These are phyloP conservation scores for Corella eumyota DNA, from an alignment of 23 tunicate species.

Conservation along the genomic window DNA sequence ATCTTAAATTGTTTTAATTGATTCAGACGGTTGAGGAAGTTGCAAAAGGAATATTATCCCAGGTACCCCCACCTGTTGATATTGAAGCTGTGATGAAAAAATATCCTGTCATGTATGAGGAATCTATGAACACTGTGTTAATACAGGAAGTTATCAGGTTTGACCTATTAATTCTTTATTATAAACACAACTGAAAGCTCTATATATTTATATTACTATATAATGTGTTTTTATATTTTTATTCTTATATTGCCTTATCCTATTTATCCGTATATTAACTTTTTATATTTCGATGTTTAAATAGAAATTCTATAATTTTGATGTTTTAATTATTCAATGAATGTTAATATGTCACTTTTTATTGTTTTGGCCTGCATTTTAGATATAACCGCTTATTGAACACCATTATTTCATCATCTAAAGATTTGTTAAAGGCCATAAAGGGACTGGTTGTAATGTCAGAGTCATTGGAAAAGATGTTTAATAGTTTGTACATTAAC, in stretches of 20 bases:
- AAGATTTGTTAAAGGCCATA: conserved; percentile 89
- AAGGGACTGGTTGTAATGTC: conserved; percentile 99
- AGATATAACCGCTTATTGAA: conserved; percentile 82
- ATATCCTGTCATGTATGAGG: conserved; percentile 97
- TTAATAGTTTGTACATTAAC: conserved; percentile 88
- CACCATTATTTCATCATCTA: conserved; percentile 62
- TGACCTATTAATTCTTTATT: not conserved
- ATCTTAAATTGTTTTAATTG: no score
- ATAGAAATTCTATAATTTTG: no score
- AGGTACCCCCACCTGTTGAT: conserved; percentile 60
- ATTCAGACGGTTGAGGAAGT: conserved; percentile 77
- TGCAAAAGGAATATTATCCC: conserved; percentile 63
- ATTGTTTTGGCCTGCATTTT: no score
- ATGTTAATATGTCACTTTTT: no score
- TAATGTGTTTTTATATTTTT: no score
- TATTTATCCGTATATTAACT: no score
- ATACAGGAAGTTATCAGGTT: conserved; percentile 97
- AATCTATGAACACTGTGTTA: conserved; percentile 98
- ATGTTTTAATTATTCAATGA: no score
- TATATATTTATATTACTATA: no score
- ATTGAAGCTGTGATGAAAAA: conserved; percentile 77
- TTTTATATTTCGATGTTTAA: no score
- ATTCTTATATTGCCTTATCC: no score
- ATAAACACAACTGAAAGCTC: no score
- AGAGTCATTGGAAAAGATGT: conserved; percentile 93